Evolutionary conservation across 30 jellyfish, hydroid and myxozoan species (phyloP).

Genomic region (Chrysaora quinquecirrha): DNA sequence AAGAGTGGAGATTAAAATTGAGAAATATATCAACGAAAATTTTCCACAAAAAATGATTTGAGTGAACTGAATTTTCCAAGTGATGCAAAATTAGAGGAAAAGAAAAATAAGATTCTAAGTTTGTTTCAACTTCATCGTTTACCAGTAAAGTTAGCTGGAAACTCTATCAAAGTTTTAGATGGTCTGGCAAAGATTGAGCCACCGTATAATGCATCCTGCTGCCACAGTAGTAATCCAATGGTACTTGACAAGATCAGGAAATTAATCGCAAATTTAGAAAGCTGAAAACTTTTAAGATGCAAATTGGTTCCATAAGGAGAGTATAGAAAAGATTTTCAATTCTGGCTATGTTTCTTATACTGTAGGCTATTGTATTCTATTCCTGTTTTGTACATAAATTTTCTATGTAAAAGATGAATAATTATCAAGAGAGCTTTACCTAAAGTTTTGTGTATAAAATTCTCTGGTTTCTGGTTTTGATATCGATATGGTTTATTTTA

Average conservation of each 20-base stretch:
- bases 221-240: slow-evolving; percentile 45
- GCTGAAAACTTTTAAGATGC: neutral
- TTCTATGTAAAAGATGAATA: neutral
- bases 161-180: slow-evolving; percentile 18
- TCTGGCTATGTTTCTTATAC: neutral
- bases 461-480: too few species aligned
- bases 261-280: neutral
- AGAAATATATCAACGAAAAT: neutral
- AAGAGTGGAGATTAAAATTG: slow-evolving; percentile 4
- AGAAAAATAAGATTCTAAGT: neutral
- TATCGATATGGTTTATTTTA: too few species aligned
- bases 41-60: neutral
- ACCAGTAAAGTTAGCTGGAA: slow-evolving; percentile 3
- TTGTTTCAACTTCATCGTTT: slow-evolving; percentile 12
- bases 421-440: neutral
- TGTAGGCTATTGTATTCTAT: neutral
- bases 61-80: neutral
- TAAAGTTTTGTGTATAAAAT: neutral
- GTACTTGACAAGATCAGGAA: slow-evolving; percentile 43
- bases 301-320: neutral
- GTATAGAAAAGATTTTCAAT: too few species aligned
- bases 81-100: neutral
- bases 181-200: slow-evolving; percentile 61
- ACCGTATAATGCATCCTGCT: slow-evolving; percentile 19
- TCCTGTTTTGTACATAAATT: too few species aligned